Percentiles rank a stretch among this genome's conserved stretches.
Evolutionary conservation across 2,888 invertebrate genomes (phyloP).

Genomic region (Stenodera caucasica): DNA sequence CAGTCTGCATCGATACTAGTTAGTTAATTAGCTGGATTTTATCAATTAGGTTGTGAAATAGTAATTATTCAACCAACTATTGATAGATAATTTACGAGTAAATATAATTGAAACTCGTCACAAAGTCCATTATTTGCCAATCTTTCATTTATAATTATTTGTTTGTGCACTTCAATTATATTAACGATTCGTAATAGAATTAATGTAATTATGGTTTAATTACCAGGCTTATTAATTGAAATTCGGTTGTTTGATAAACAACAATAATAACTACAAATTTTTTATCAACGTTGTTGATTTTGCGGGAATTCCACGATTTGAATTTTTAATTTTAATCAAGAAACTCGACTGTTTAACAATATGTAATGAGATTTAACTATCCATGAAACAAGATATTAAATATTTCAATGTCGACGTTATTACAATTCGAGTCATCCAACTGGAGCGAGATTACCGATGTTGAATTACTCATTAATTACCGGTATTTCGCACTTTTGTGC

Average conservation of each 20-base stretch:
- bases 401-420: conserved; percentile 32
- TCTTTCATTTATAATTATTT: conserved; percentile 1
- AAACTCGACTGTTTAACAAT: conserved; percentile 27
- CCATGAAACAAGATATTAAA: conserved; percentile 34
- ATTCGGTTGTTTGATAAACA: too few species aligned
- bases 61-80: background rate
- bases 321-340: conserved; percentile 38
- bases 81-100: background rate
- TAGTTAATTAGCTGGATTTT: background rate
- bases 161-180: background rate
- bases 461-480: conserved; percentile 27
- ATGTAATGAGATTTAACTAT: conserved; percentile 35
- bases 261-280: too few species aligned
- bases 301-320: conserved; percentile 22
- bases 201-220: background rate
- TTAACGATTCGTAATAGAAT: background rate
- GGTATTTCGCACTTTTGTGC: background rate
- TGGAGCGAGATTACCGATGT: conserved; percentile 28
- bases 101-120: background rate
- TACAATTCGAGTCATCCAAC: conserved; percentile 26
- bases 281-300: too few species aligned
- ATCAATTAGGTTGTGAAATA: background rate
- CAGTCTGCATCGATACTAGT: background rate
- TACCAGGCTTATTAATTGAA: background rate
- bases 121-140: background rate